Evolutionary conservation across 2,113 vertebrate genomes (phyloP).

Genomic region (Prionailurus viverrinus): DNA sequence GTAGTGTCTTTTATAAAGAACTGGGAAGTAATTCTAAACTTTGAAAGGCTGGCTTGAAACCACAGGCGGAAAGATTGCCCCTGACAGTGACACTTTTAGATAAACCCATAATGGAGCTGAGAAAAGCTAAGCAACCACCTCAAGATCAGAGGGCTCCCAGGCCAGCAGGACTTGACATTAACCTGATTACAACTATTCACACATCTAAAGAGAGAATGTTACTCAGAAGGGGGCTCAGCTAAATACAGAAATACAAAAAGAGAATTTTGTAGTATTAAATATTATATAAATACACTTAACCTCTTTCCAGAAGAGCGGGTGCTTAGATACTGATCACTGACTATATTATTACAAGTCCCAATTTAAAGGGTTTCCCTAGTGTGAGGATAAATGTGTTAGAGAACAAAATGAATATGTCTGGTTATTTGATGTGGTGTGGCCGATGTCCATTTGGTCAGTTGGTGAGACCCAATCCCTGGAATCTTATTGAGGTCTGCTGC

Average conservation of each 20-base stretch:
- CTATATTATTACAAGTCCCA: background rate
- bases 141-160: background rate
- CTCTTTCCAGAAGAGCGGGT: background rate
- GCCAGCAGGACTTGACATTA: constrained; percentile 40
- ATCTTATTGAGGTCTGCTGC: background rate
- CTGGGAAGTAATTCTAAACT: background rate
- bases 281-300: background rate
- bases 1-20: background rate
- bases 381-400: background rate
- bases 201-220: constrained; percentile 37
- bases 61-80: background rate
- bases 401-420: background rate
- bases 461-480: background rate
- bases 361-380: background rate
- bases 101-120: background rate
- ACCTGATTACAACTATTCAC: constrained; percentile 55
- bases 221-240: background rate
- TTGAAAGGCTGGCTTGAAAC: background rate
- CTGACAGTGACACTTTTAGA: background rate
- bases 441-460: background rate
- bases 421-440: background rate
- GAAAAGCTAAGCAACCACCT: background rate
- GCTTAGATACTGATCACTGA: background rate
- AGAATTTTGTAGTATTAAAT: background rate
- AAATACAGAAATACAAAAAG: constrained; percentile 18